phyloP scores from a whole-genome alignment of 2,113 vertebrate species.

The Vombatus ursinus region DNA sequence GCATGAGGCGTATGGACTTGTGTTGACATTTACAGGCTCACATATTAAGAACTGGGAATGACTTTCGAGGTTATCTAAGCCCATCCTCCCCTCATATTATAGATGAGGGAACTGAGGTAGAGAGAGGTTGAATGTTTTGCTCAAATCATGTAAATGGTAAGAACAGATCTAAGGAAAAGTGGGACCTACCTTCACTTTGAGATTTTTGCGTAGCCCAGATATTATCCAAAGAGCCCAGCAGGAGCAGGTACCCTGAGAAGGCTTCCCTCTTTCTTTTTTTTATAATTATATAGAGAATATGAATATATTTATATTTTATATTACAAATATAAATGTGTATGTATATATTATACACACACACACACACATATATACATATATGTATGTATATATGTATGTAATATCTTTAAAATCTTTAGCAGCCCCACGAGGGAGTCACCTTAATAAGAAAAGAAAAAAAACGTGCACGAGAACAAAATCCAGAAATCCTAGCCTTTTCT shows the following conservation, averaged over 20 bases:
- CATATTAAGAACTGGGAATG: not conserved
- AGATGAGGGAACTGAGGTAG: not conserved
- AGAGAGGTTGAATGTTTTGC: not conserved
- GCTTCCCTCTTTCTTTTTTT: not conserved
- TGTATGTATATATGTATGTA: not conserved
- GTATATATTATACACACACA: too few relatives aligned
- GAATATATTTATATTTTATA: not conserved
- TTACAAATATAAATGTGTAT: not conserved
- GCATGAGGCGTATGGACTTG: not conserved
- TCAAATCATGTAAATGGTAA: not conserved
- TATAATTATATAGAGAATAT: not conserved
- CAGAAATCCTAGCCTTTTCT: not conserved
- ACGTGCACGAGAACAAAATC: not conserved
- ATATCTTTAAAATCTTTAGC: not conserved
- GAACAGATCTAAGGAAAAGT: not conserved
- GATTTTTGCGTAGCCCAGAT: not conserved
- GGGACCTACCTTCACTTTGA: not conserved
- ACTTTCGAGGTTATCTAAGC: not conserved
- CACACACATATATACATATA: too few relatives aligned
- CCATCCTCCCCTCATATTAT: not conserved
- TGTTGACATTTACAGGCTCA: not conserved
- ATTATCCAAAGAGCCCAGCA: not conserved
- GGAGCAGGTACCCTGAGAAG: not conserved
- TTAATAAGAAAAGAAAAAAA: not conserved
- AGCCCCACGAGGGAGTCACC: not conserved